Evolutionary conservation across 2,797 vertebrate genomes (phyloP), one percentile per base, ranked within the genome.

Genomic region (Tachyglossus aculeatus): DNA sequence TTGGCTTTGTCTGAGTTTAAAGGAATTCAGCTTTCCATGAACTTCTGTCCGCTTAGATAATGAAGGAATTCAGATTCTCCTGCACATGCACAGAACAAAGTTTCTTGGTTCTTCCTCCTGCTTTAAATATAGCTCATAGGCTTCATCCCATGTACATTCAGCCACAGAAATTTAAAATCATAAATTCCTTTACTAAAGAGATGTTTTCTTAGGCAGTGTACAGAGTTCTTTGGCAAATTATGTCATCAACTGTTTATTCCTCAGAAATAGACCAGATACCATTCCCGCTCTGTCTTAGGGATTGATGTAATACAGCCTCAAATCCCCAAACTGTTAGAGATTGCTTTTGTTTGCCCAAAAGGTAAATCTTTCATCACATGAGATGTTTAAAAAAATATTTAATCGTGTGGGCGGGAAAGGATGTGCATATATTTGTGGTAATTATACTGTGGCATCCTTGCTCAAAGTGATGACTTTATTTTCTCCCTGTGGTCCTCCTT

Each of bases 321-420:
- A 77, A 67, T 63, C 78, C 63, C 74, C 59, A 54, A 59, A 67
- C 72, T 33, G 0, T 56, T 69, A 52, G 51, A 47, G 68, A 69
- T 61, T 60, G 66, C 71, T 37, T 71, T 48, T 75, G 59, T 60
- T 71, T 88, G 56, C 70, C 61, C 86, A 37, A 83, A 77, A 85
- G 87, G 72, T 57, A 6, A 71, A 67, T 86, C 80, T 73, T 74
- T 88, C 78, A 56, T 80, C 69, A 75, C 80, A 51, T 25, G 69
- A 74, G 86, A 71, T 72, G 24, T 86, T 89, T 85, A 66, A 84
- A 78, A 78, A n/a, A 77, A 80, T 81, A 76, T 75, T 80, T 82
- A 81, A 85, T 51, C 81, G 71, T 58, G 60, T 80, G 76, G 74
- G 51, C 81, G 69, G 71, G 44, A 58, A 81, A 66, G 67, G 39